Evolutionary conservation across 1,140 invertebrate genomes (phyloP).

Genomic region (Bombus waltoni): DNA sequence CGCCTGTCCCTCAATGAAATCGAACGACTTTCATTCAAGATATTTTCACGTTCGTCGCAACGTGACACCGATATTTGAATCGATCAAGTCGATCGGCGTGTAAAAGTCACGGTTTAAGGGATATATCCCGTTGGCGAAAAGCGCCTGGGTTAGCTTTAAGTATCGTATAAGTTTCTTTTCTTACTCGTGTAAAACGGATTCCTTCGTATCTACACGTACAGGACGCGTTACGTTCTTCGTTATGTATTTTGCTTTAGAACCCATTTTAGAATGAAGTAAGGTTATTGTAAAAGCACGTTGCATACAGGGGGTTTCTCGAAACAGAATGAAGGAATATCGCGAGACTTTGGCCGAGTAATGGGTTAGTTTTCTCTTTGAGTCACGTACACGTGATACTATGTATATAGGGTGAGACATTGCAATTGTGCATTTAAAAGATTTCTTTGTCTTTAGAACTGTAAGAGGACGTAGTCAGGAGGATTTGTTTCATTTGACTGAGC

Average conservation of each 20-base stretch:
- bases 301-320: neutral
- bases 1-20: constrained; percentile 3
- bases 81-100: neutral
- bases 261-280: constrained; percentile 5
- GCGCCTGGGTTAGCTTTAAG: constrained; percentile 14
- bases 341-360: constrained; percentile 8
- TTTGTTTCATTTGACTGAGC: neutral
- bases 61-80: constrained; percentile 21
- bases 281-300: constrained; percentile 2
- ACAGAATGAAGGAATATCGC: neutral
- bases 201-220: neutral
- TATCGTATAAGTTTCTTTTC: constrained; percentile 30
- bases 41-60: neutral
- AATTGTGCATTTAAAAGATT: neutral
- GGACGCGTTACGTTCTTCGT: neutral
- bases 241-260: constrained; percentile 11
- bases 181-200: constrained; percentile 27
- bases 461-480: too few relatives aligned
- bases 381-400: neutral
- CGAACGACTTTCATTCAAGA: constrained; percentile 12
- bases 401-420: neutral
- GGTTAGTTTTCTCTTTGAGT: neutral
- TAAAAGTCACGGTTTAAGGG: constrained; percentile 19
- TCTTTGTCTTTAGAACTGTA: too few relatives aligned
- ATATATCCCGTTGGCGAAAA: neutral